Evolutionary conservation across 2,888 invertebrate genomes (phyloP).

Genomic region (Phyllotreta striolata): DNA sequence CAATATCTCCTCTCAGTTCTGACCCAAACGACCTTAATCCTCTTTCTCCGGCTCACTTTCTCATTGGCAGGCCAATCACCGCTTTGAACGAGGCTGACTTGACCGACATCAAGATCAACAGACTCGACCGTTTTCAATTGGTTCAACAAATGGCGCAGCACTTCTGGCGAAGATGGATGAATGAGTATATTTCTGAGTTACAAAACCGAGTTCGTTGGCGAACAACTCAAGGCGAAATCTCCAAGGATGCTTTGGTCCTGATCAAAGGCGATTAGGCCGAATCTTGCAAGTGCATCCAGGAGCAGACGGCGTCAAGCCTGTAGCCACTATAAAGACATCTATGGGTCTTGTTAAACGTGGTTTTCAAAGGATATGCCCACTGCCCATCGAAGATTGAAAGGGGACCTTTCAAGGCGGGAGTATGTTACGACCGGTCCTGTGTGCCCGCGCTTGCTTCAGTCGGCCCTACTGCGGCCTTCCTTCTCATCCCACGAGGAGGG

Average conservation of each 20-base stretch:
- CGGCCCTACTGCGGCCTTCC: too few species aligned
- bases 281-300: neutral
- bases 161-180: slow-evolving; percentile 39
- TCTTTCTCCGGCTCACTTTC: slow-evolving; percentile 39
- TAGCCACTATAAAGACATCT: neutral
- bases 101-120: slow-evolving; percentile 1
- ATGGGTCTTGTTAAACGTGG: neutral
- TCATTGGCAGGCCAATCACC: slow-evolving; percentile 14
- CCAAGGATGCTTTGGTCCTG: slow-evolving; percentile 40
- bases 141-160: too few species aligned
- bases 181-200: slow-evolving; percentile 44
- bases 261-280: neutral
- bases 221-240: too few species aligned
- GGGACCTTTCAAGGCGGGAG: too few species aligned
- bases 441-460: too few species aligned
- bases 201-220: too few species aligned
- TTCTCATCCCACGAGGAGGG: too few species aligned
- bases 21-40: slow-evolving; percentile 35
- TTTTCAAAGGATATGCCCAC: neutral
- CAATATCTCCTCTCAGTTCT: slow-evolving; percentile 36
- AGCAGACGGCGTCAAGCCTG: neutral
- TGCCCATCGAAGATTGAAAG: neutral
- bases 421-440: too few species aligned
- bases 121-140: slow-evolving; percentile 15
- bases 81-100: slow-evolving; percentile 8